Evolutionary conservation across 2,888 invertebrate species (phyloP), one percentile per base, ranked within the genome.

Genomic region (Anticlea derivata): DNA sequence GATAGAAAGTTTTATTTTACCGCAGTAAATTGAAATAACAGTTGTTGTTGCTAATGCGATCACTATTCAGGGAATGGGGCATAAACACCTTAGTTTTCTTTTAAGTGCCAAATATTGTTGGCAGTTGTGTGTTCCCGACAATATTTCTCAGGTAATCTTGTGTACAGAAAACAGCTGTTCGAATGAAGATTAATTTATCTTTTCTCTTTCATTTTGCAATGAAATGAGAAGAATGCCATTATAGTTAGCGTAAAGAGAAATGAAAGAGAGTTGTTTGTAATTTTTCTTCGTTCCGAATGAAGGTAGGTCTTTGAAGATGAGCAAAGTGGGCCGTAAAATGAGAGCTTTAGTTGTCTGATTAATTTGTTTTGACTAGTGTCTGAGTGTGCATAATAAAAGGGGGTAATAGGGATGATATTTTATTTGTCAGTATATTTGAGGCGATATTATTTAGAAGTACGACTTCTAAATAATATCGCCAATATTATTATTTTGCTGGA

Each of bases 141-240:
- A 72, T 70, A 73, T 73, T 68, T 71, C 74, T 68, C 83, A 82
- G 82, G 83, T 83, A 78, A 81, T 79, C 73, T 73, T 68, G 68
- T 58, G 35, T 62, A 58, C 58, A 63, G 65, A 60, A 60, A 68
- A 70, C 76, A 75, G 77, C 74, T 77, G 75, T 63, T 66, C 60
- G 49, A 54, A 58, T 41, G 35, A 53, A 61, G 59, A 63, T 62
- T 66, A 62, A 66, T 63, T 51, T 17, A 3, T 17, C 4, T 63
- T 61, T 62, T 58, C 51, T 62, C 52, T 57, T 57, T 60, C 45
- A 62, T 62, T 68, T 65, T 55, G 52, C 61, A 65, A 62, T 61
- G 63, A 67, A 63, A 66, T 63, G 65, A 55, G 49, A 48, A 51
- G 66, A 74, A 70, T 73, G 73, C 70, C 55, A 68, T 66, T 64